Evolutionary conservation across 2,797 vertebrate species (phyloP), one percentile per base, ranked within the genome.

Genomic region (Cercopithecus petaurista): DNA sequence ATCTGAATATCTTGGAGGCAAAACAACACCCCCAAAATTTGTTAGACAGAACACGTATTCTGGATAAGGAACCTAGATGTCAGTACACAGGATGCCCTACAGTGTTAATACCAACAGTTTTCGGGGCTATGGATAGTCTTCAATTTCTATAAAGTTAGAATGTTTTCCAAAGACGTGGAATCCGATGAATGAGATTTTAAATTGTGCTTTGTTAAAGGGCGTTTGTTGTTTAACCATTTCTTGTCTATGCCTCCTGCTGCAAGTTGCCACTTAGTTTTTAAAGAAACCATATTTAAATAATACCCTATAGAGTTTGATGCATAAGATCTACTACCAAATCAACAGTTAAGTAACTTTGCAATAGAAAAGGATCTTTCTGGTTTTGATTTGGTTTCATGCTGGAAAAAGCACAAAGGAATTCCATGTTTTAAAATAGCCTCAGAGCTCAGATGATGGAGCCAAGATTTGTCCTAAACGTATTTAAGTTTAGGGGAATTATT

Each of bases 21-120:
- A 98, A 98, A 97, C 87, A 97, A 97, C 97, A 97, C 97, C 98
- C 98, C 85, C 95, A 46, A 98, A 98, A 97, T 98, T 98, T 98
- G 96, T 97, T 98, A 99, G 96, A 97, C 97, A 97, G 98, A 98
- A 96, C 98, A 98, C 87, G 33, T 98, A 98, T 96, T 94, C 95
- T 26, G 87, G 98, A 95, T 98, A 96, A 98, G 96, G 96, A 98
- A 97, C 91, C n/a, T 82, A 98, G 96, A 96, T 96, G 41, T 95
- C 85, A 41, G 82, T 61, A 88, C 39, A 57, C 64, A 92, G 95
- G 97, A 97, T 98, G 97, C 97, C 98, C 98, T 97, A 97, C 88
- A 93, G 97, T 97, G 97, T 96, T 98, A 98, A 98, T 98, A 97
- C 96, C 97, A 96, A 98, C 95, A 89, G 98, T 98, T 97, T 98